Base-by-base conservation (phyloP, 2,888 invertebrate genomes). In the Chrysolina haemoptera region DNA sequence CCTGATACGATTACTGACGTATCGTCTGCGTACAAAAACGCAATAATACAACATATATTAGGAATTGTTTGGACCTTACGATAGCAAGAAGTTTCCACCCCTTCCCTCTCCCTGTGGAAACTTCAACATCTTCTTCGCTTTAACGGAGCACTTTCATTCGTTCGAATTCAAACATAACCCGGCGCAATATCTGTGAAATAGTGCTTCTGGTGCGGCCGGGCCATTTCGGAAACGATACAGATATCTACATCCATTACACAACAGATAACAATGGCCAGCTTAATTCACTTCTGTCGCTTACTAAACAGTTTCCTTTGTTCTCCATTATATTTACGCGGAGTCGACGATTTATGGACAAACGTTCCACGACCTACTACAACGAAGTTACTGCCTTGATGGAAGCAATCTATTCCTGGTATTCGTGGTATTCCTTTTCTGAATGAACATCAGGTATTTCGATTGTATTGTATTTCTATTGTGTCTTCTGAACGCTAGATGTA, bases 251-350 rank as follows among this genome's bases (percentile, higher is more conserved):
- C 85, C 85, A 86, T 86, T 86, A 85, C 85, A 84, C 84, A 84
- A 83, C 84, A 86, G 87, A 86, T 86, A 86, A 86, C 86, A 86
- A 87, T 87, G 82, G 84, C 82, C 80, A 82, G 84, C 85, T 87
- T 86, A 86, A 87, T 86, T 86, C 85, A 86, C 85, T 85, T 85
- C 84, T 85, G 85, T 85, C 85, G 84, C 84, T 81, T 82, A 83
- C 84, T 85, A 86, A 86, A 86, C 85, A 86, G 86, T 85, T 85
- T 86, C 86, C 86, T 86, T 86, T 86, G 85, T 85, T 85, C 82
- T 76, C 81, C 81, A 84, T 83, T 83, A 84, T 85, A 84, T 85
- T 84, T 84, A 85, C 84, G 84, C 83, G 83, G 82, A 82, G 79
- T 81, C 78, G 78, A 74, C 82, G 82, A 85, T 84, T 85, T 83